Evolutionary conservation across 1,140 invertebrate genomes (phyloP).

Genomic region (Drosophila auraria): DNA sequence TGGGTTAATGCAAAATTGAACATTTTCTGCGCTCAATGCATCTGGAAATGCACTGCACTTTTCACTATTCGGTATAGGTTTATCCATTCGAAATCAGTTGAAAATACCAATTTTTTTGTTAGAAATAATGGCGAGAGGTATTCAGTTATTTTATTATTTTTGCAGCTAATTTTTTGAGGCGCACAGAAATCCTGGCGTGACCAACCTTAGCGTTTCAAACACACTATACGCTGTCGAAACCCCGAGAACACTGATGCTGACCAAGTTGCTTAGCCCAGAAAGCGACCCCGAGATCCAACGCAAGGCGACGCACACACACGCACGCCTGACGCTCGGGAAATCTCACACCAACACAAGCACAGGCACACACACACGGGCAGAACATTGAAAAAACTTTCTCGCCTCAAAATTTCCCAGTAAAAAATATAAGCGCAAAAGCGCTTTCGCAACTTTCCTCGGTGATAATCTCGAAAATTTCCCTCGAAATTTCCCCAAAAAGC

Average conservation of each 20-base stretch:
- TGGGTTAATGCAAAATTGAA: constrained; percentile 1
- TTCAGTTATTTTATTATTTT: constrained; percentile 18
- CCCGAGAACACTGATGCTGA: constrained; percentile 85
- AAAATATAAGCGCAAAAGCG: constrained; percentile 64
- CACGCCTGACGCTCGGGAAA: constrained; percentile 26
- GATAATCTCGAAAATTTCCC: constrained; percentile 61
- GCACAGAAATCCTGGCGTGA: constrained; percentile 73
- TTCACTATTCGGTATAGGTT: constrained; percentile 40
- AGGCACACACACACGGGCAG: constrained; percentile 33
- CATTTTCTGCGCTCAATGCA: constrained; percentile 35
- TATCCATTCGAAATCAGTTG: constrained; percentile 20
- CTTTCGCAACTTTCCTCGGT: constrained; percentile 70
- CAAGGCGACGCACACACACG: constrained; percentile 54
- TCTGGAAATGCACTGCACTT: constrained; percentile 54
- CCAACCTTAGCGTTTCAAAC: constrained; percentile 85
- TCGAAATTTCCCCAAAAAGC: constrained; percentile 52
- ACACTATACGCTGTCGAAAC: constrained; percentile 85
- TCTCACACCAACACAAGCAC: constrained; percentile 28
- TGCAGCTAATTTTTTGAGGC: constrained; percentile 28
- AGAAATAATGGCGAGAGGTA: constrained; percentile 2
- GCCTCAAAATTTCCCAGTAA: constrained; percentile 79
- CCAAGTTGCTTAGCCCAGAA: constrained; percentile 76
- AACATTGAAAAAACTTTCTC: constrained; percentile 74
- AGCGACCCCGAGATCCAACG: constrained; percentile 72
- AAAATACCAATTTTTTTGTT: constrained; percentile 35